Percentiles rank a stretch among this genome's conserved stretches.
phyloP scores from a whole-genome alignment of 2,888 invertebrate genomes.

The Pogonocherus hispidulus region DNA sequence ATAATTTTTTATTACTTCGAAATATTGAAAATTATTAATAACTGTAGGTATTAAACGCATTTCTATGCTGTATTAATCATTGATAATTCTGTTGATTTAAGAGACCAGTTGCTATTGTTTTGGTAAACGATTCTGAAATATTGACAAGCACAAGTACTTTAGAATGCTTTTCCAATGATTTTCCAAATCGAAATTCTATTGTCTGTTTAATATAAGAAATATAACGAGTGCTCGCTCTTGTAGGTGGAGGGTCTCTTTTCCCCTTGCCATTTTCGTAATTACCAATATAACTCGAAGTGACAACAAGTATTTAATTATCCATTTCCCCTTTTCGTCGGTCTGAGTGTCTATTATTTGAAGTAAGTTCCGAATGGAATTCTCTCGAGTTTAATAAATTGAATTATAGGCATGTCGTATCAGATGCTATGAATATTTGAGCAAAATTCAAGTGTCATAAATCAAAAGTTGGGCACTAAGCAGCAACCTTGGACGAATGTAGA shows the following conservation, averaged over 20 bases:
- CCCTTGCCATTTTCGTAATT: constrained; percentile 27
- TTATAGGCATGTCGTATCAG: constrained; percentile 7
- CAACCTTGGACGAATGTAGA: too few species aligned
- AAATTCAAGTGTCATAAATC: too few species aligned
- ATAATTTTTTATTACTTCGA: too few species aligned
- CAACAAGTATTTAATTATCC: constrained; percentile 32
- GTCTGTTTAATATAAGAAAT: constrained; percentile 1
- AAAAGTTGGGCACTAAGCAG: too few species aligned
- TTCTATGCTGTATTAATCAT: too few species aligned
- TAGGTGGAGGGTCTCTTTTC: constrained; percentile 1
- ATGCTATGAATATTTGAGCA: background rate
- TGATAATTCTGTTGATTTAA: too few species aligned
- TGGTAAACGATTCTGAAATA: too few species aligned
- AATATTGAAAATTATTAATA: too few species aligned
- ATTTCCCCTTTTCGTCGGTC: constrained; percentile 8
- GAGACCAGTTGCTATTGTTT: too few species aligned
- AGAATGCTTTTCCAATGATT: background rate
- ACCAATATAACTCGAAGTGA: constrained; percentile 19
- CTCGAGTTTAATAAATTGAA: constrained; percentile 25
- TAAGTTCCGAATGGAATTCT: constrained; percentile 23
- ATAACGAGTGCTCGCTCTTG: background rate
- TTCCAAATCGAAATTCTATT: constrained; percentile 4
- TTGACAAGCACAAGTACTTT: too few species aligned
- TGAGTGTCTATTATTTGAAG: constrained; percentile 23
- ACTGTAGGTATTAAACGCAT: too few species aligned